These are phyloP conservation scores for Aphidius ervi DNA, from an alignment of 1,140 invertebrate genomes.

Conservation along the genomic window DNA sequence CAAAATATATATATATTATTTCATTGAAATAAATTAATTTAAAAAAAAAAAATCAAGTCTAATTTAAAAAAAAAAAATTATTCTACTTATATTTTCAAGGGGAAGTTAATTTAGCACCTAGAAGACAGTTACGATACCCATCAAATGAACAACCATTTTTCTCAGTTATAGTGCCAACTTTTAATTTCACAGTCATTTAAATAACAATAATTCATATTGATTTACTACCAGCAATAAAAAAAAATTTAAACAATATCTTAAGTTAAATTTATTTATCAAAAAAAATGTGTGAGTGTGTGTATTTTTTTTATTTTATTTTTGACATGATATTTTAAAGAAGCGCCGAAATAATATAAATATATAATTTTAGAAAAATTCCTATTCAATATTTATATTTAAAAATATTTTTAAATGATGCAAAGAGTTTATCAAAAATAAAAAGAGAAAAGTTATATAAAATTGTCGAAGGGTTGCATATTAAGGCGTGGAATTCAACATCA, in stretches of 20 bases:
- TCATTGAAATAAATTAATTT: background rate
- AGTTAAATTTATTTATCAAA: too few relatives aligned
- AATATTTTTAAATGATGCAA: too few relatives aligned
- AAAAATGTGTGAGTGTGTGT: too few relatives aligned
- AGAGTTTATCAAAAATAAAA: too few relatives aligned
- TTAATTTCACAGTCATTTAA: constrained; percentile 56
- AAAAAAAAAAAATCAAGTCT: background rate
- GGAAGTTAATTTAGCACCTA: constrained; percentile 47
- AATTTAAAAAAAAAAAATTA: constrained; percentile 4
- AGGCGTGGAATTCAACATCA: constrained; percentile 13
- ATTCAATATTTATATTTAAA: too few relatives aligned
- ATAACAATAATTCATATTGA: constrained; percentile 49
- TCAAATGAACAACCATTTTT: constrained; percentile 21
- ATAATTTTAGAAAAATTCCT: too few relatives aligned
- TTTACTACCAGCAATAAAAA: constrained; percentile 35
- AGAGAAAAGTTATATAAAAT: background rate
- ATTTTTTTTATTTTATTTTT: too few relatives aligned
- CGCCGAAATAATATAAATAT: too few relatives aligned
- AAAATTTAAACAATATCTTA: too few relatives aligned
- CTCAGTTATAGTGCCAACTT: constrained; percentile 31
- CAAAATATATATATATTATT: background rate
- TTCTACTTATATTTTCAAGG: background rate
- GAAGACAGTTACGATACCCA: constrained; percentile 51
- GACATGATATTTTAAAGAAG: too few relatives aligned
- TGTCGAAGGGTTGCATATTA: constrained; percentile 2